Evolutionary conservation across 1,140 invertebrate genomes (phyloP), one percentile per base, ranked within the genome.

Genomic region (Drosophila quadrilineata): DNA sequence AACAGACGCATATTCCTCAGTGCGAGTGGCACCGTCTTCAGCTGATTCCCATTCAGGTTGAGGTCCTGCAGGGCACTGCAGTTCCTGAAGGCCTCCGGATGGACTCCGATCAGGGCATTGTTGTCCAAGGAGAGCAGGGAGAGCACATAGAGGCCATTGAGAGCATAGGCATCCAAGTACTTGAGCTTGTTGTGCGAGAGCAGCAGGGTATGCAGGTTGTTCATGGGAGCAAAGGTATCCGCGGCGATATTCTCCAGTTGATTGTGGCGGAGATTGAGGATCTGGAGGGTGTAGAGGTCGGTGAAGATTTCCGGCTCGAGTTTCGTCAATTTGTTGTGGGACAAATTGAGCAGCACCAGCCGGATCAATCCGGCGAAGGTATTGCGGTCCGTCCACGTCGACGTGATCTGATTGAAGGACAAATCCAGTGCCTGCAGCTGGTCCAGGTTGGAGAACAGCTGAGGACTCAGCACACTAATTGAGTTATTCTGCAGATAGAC

Each of bases 401-500:
- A 95, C 16, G 95, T 95, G 19, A 99, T 91, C 87, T 94, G 93
- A 91, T 99, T 99, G 73, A 93, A 93, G 12, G 96, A 97, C 71
- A 98, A 91, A 89, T 98, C 96, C 38, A 99, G 90, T 0, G 95
- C 93, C 73, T 96, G 92, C 53, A 99, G 91, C 84, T 97, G 95
- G 72, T 95, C 94, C 76, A 98, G 92, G 79, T 96, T 95, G 4
- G 94, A 92, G 77, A 98, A 95, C 6, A 97, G 91, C 56, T 94
- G 94, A 0, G 95, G 94, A 48, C 95, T 94, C 31, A 97, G 90
- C 5, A 94, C 94, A 80, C 93, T 94, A 40, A 97, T 96, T 38
- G 94, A 96, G 91, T 97, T 98, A 89, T 97, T 97, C 88, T 96
- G 94, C 72, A 97, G 89, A 87, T 96, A 94, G 66, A 98, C 93